Percentiles rank a stretch among this genome's conserved stretches.
These are phyloP conservation scores for Petrocephalus zakoni DNA, from an alignment of 2,113 vertebrate genomes.

Conservation along the genomic window DNA sequence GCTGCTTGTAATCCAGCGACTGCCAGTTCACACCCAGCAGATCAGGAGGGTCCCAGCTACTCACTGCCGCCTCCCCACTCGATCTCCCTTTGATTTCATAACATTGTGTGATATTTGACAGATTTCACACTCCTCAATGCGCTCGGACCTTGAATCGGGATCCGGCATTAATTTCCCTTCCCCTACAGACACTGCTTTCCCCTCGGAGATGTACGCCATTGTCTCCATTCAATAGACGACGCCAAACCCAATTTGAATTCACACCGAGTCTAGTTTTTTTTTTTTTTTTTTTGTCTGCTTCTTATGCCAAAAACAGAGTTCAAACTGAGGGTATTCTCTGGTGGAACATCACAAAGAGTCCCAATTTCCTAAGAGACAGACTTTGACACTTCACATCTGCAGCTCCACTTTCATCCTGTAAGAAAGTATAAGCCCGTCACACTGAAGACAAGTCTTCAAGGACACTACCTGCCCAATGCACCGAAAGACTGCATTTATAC, in stretches of 20 bases:
- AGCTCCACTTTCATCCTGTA: conserved; percentile 3
- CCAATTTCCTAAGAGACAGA: conserved; percentile 23
- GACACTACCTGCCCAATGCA: background rate
- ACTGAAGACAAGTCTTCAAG: conserved; percentile 4
- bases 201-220: background rate
- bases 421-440: conserved; percentile 2
- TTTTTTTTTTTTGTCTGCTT: conserved; percentile 4
- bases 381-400: conserved; percentile 14
- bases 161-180: background rate
- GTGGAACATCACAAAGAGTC: conserved; percentile 23
- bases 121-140: conserved; percentile 19
- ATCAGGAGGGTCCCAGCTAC: conserved; percentile 16
- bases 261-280: background rate
- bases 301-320: conserved; percentile 23
- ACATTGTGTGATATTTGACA: conserved; percentile 43
- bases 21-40: background rate
- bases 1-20: background rate
- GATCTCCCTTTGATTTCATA: conserved; percentile 47
- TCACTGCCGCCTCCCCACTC: conserved; percentile 14
- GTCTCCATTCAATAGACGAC: conserved; percentile 13
- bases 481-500: background rate
- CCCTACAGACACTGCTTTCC: background rate
- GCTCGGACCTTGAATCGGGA: background rate
- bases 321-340: conserved; percentile 12
- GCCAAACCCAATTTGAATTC: conserved; percentile 15